Base-by-base conservation (phyloP, 2,113 vertebrate species). In the Manacus vitellinus region DNA sequence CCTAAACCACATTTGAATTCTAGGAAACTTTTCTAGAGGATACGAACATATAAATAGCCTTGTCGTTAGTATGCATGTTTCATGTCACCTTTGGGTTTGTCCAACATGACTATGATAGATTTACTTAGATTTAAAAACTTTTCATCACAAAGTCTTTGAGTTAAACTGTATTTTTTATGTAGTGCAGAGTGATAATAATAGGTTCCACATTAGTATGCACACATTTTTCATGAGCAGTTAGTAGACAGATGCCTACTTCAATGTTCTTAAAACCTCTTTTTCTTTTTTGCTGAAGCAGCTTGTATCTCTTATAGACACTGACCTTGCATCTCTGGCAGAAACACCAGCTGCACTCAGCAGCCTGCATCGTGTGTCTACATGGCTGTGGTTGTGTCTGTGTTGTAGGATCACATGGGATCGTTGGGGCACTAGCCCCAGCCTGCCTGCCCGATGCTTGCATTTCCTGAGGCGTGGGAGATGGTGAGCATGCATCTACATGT, bases 361-460 rank as follows among this genome's bases (percentile, higher is more conserved):
- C 47, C 10, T 1, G 12, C 18, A 66, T 7, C 18, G 8, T 39
- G 21, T 75, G 52, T 49, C 44, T 75, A 1, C 1, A 1, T 28
- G 71, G 61, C 35, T 20, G 6, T 33, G 70, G 46, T 6, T 78
- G 43, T 51, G 49, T 8, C 37, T 28, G 0, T 28, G 58, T 8
- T 76, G 30, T 14, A n/a, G 39, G 67, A 1, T 2, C 55, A 6
- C 21, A 1, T 6, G 35, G 47, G 11, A 68, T 39, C 0, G 0
- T 0, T 12, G 54, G 35, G 63, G 72, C 23, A 5, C 46, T 71
- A 77, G 92, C 59, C 63, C 19, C 8, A 4, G 37, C 80, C 73
- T 84, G 92, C 51, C 75, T 89, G 80, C 49, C 87, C 56, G 4
- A 22, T n/a, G 47, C 79, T 30, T 21, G 20, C 7, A 0, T 54